Base-by-base conservation (phyloP, 2,888 invertebrate species). In the Synanthedon tipuliformis region DNA sequence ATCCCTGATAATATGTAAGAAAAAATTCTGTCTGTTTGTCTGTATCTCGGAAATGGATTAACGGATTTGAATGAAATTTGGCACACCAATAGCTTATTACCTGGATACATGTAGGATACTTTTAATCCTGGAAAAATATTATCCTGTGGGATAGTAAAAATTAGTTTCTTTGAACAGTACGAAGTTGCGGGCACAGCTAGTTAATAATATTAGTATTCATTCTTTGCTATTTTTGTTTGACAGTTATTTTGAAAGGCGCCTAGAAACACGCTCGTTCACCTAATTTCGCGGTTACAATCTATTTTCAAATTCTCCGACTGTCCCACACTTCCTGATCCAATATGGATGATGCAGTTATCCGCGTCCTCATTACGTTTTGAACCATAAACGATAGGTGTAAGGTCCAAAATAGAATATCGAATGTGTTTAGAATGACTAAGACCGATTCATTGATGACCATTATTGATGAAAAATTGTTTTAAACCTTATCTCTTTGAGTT, bases 261-360 rank as follows among this genome's bases (percentile, higher is more conserved):
- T 45, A 45, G 45, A 23, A 23, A 41, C 49, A 15, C 49, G 49
- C 49, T 60, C 59, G 64, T 69, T 76, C 76, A 77, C 78, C 75
- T 63, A 77, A 76, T 75, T 78, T 78, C 68, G 75, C 77, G 73
- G 68, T 73, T 66, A 65, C 51, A 64, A 70, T 77, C 75, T 77
- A 78, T 76, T 77, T 78, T 75, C 68, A 74, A 72, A 77, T 73
- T 69, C 68, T 58, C 66, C 64, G 66, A 68, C 63, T 75, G 78
- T 76, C 76, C 71, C 67, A 59, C 69, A 69, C 70, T 78, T 78
- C 78, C 78, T 77, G 71, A 71, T 68, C 62, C 68, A 75, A 73
- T 63, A 74, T 70, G 74, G 75, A 57, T 69, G 66, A 45, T 45
- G 45, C 41, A 41, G 41, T 41, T 41, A 41, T 41, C 13, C 13